Conservation (phyloP, 2,888 invertebrate genomes). For the Girardia tigrina region DNA sequence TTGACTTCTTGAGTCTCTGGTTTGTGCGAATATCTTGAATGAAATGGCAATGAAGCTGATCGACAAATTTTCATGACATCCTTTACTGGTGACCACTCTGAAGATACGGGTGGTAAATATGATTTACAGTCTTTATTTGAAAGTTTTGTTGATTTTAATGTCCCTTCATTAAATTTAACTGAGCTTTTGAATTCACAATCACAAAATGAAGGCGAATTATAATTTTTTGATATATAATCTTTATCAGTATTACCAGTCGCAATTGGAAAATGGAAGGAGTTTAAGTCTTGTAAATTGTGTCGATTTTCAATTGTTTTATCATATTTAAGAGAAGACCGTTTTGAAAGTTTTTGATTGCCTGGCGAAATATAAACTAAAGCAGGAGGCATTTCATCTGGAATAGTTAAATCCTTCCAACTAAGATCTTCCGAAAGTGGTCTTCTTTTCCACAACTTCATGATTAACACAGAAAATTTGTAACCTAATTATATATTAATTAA, state of each 20-base stretch:
- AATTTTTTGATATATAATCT: neutral
- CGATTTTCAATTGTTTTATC: neutral
- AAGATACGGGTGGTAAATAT: neutral
- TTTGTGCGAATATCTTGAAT: neutral
- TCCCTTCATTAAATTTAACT: neutral
- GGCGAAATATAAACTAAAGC: slow-evolving; percentile 1
- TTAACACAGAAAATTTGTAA: neutral
- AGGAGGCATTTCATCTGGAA: neutral
- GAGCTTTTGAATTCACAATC: neutral
- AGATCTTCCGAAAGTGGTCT: slow-evolving; percentile 23
- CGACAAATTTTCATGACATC: slow-evolving; percentile 17
- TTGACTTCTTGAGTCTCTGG: neutral
- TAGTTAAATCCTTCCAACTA: neutral
- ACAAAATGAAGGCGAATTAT: neutral
- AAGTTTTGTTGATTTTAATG: neutral
- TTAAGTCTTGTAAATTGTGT: neutral
- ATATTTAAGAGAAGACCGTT: neutral
- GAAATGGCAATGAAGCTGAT: neutral
- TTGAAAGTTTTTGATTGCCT: slow-evolving; percentile 14
- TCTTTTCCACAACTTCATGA: slow-evolving; percentile 23
- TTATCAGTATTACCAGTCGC: neutral
- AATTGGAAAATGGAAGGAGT: neutral
- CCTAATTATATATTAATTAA: no score
- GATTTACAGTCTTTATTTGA: slow-evolving; percentile 1
- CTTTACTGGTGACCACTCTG: neutral